Evolutionary conservation across 2,797 vertebrate genomes (phyloP).

Genomic region (Lepidocolaptes lacrymiger): DNA sequence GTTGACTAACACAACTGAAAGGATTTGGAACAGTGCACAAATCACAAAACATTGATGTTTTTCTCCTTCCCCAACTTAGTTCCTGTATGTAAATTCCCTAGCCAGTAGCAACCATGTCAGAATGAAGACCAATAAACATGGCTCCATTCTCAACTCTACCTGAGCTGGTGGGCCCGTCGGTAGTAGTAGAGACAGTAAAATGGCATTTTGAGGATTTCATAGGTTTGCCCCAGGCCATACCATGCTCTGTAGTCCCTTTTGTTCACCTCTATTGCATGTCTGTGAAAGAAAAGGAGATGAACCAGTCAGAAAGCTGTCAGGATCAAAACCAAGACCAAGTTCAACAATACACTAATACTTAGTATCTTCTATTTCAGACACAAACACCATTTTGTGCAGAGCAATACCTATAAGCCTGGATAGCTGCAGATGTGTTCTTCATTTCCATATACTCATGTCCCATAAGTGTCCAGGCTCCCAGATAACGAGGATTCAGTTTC

Average conservation of each 20-base stretch:
- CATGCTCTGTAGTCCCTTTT: conserved; percentile 97
- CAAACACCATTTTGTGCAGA: neutral
- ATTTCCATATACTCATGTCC: conserved; percentile 99
- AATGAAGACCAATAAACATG: neutral
- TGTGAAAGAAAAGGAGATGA: conserved; percentile 63
- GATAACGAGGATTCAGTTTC: conserved; percentile 95
- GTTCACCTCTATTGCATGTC: conserved; percentile 98
- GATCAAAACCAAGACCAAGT: neutral
- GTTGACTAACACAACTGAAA: neutral
- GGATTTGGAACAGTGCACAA: neutral
- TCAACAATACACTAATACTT: neutral
- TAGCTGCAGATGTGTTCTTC: conserved; percentile 99
- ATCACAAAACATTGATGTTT: neutral
- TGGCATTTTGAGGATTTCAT: conserved; percentile 99
- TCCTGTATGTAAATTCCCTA: neutral
- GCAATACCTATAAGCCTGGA: conserved; percentile 93
- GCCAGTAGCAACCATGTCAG: neutral
- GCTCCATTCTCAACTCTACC: conserved; percentile 75
- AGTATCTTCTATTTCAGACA: neutral
- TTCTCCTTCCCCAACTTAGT: neutral
- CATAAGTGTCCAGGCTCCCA: conserved; percentile 98
- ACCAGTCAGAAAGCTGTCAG: neutral
- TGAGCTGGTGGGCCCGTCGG: conserved; percentile 95
- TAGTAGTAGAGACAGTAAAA: conserved; percentile 99
- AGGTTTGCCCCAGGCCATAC: conserved; percentile 98